A percentile compares a stretch with the other conserved stretches of the same genome.
Evolutionary conservation across 2,797 vertebrate species (phyloP).

Genomic region (Enteromius thamalakanensis): DNA sequence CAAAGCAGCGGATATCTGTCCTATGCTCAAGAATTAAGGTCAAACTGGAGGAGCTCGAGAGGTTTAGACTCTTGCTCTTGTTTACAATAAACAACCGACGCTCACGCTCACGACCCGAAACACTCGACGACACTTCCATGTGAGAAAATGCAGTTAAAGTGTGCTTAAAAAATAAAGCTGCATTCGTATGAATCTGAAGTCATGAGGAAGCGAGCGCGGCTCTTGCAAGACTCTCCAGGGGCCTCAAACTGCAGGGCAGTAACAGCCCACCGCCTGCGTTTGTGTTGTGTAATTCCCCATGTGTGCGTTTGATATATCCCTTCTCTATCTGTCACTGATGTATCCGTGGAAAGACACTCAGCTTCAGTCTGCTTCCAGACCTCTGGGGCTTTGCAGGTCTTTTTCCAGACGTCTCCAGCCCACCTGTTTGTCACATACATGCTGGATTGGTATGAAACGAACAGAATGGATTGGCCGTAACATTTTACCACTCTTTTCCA

Average conservation of each 20-base stretch:
- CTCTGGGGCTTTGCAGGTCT: conserved; percentile 2
- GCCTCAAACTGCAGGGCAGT: background rate
- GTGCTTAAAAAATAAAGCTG: background rate
- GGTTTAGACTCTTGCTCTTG: conserved; percentile 60
- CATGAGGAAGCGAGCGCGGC: background rate
- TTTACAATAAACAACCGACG: conserved; percentile 57
- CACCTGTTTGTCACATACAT: conserved; percentile 2
- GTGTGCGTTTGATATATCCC: background rate
- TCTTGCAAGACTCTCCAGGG: background rate
- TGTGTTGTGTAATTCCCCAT: conserved; percentile 24
- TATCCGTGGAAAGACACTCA: conserved; percentile 8
- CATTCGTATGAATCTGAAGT: background rate
- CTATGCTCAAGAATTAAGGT: conserved; percentile 31
- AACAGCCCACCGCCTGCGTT: conserved; percentile 4
- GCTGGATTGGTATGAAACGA: background rate
- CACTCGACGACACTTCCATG: background rate
- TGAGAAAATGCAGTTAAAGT: background rate
- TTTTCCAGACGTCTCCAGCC: background rate
- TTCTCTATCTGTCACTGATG: conserved; percentile 10
- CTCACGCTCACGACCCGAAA: conserved; percentile 15
- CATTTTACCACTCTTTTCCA: background rate
- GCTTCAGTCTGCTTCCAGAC: conserved; percentile 13
- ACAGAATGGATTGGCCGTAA: background rate
- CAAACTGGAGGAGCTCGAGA: conserved; percentile 22
- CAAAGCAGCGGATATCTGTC: conserved; percentile 26